Evolutionary conservation across 2,797 vertebrate genomes (phyloP).

Genomic region (Decapterus maruadsi): DNA sequence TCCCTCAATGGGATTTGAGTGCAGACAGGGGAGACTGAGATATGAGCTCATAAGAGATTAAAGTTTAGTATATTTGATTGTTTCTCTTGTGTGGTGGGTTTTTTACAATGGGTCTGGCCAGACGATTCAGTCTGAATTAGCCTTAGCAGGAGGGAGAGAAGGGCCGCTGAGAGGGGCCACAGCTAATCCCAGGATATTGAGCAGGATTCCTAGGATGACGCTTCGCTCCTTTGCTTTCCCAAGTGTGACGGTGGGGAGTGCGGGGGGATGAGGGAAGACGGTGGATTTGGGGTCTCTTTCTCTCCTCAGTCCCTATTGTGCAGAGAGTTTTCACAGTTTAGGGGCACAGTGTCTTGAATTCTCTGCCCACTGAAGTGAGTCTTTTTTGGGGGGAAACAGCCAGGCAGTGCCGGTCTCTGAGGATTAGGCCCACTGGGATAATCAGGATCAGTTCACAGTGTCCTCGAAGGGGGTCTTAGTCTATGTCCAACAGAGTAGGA

Average conservation of each 20-base stretch:
- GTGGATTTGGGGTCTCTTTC: constrained; percentile 78
- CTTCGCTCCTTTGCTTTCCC: constrained; percentile 87
- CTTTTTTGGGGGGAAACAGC: constrained; percentile 67
- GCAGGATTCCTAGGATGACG: constrained; percentile 86
- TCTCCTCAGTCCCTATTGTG: constrained; percentile 82
- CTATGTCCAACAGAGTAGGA: constrained; percentile 78
- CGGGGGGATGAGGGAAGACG: constrained; percentile 53
- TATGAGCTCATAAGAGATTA: constrained; percentile 86
- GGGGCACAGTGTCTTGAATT: constrained; percentile 83
- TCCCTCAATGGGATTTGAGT: constrained; percentile 59
- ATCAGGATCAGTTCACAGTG: constrained; percentile 87
- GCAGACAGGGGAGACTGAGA: constrained; percentile 63
- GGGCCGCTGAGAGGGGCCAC: constrained; percentile 76
- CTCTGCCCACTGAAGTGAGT: constrained; percentile 87
- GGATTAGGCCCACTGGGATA: constrained; percentile 88
- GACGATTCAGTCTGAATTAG: constrained; percentile 82
- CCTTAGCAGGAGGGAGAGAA: constrained; percentile 80
- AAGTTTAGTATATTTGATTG: constrained; percentile 86
- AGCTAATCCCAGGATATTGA: constrained; percentile 89
- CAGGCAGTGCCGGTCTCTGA: constrained; percentile 72
- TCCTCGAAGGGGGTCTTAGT: constrained; percentile 83
- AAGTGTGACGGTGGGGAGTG: constrained; percentile 84
- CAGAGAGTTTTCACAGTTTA: constrained; percentile 88
- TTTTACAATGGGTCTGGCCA: constrained; percentile 77
- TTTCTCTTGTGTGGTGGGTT: constrained; percentile 74